These are phyloP conservation scores for Catostylus mosaicus DNA, from an alignment of 30 jellyfish, hydroid and myxozoan species.

Conservation along the genomic window DNA sequence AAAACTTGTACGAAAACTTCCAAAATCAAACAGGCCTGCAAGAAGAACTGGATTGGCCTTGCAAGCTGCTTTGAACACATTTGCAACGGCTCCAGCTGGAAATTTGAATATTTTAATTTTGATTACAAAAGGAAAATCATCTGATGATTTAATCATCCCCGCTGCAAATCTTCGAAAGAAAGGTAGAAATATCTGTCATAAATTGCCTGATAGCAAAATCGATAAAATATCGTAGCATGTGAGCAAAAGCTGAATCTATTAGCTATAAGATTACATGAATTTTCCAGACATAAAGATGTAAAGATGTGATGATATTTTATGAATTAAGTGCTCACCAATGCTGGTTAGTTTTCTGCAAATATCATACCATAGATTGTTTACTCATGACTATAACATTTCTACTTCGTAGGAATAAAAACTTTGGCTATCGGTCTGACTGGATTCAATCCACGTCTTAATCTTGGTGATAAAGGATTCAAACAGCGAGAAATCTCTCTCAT, in stretches of 20 bases:
- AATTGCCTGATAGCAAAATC: too few relatives aligned
- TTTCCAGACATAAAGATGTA: too few relatives aligned
- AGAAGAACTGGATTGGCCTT: slow-evolving; percentile 72
- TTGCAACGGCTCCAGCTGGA: slow-evolving; percentile 76
- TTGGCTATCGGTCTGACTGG: slow-evolving; percentile 76
- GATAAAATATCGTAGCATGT: too few relatives aligned
- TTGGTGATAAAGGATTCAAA: slow-evolving; percentile 64
- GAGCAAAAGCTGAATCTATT: too few relatives aligned
- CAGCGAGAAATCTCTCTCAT: slow-evolving; percentile 65
- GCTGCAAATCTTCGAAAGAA: slow-evolving; percentile 71
- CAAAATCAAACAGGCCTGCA: slow-evolving; percentile 57
- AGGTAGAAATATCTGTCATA: too few relatives aligned
- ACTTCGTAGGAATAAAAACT: slow-evolving; percentile 50
- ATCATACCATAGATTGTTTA: too few relatives aligned
- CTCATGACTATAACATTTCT: too few relatives aligned
- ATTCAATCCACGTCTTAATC: slow-evolving; percentile 56
- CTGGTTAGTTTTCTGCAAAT: too few relatives aligned
- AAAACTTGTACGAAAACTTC: slow-evolving; percentile 32
- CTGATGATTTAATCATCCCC: slow-evolving; percentile 68
- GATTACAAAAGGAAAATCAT: slow-evolving; percentile 65
- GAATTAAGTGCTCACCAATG: too few relatives aligned
- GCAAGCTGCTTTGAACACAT: slow-evolving; percentile 46
- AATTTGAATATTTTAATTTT: slow-evolving; percentile 51
- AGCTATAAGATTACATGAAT: too few relatives aligned
- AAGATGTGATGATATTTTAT: too few relatives aligned